These are phyloP conservation scores for Petrocephalus microphthalmus DNA, from an alignment of 2,113 vertebrate species.

Conservation along the genomic window DNA sequence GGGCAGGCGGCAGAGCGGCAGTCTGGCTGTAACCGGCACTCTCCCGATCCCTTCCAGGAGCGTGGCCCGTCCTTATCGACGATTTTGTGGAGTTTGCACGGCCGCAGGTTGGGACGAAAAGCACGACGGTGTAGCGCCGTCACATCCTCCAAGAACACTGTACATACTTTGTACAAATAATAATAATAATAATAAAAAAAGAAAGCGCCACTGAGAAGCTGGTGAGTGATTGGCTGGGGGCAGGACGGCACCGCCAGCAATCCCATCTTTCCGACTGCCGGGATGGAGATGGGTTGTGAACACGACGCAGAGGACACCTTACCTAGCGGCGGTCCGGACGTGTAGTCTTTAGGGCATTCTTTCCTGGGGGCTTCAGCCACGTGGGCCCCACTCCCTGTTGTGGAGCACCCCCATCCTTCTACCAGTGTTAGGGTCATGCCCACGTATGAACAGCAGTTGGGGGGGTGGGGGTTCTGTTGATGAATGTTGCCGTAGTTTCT, in stretches of 20 bases:
- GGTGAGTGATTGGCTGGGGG: constrained; percentile 36
- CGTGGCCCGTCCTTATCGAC: constrained; percentile 81
- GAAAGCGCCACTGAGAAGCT: constrained; percentile 30
- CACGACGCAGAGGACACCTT: constrained; percentile 50
- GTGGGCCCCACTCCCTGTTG: constrained; percentile 39
- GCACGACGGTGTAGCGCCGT: constrained; percentile 77
- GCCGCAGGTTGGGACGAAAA: constrained; percentile 83
- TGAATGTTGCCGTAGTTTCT: constrained; percentile 47
- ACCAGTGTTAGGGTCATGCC: constrained; percentile 21
- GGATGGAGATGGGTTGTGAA: constrained; percentile 65
- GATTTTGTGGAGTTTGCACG: constrained; percentile 88
- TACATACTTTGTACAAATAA: constrained; percentile 36
- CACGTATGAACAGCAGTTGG: background rate
- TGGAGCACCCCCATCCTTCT: constrained; percentile 21
- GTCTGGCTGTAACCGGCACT: background rate
- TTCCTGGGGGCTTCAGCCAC: constrained; percentile 41
- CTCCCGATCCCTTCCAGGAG: constrained; percentile 50
- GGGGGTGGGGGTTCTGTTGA: constrained; percentile 32
- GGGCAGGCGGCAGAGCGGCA: background rate
- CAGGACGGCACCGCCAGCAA: constrained; percentile 53
- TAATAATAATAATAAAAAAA: constrained; percentile 9
- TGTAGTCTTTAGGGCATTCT: constrained; percentile 49
- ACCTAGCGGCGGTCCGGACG: constrained; percentile 53
- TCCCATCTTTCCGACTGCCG: constrained; percentile 63
- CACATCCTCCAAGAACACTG: constrained; percentile 67